A percentile compares a stretch with the other conserved stretches of the same genome.
phyloP scores from a whole-genome alignment of 2,888 invertebrate species.

The Drosophila tanythrix region DNA sequence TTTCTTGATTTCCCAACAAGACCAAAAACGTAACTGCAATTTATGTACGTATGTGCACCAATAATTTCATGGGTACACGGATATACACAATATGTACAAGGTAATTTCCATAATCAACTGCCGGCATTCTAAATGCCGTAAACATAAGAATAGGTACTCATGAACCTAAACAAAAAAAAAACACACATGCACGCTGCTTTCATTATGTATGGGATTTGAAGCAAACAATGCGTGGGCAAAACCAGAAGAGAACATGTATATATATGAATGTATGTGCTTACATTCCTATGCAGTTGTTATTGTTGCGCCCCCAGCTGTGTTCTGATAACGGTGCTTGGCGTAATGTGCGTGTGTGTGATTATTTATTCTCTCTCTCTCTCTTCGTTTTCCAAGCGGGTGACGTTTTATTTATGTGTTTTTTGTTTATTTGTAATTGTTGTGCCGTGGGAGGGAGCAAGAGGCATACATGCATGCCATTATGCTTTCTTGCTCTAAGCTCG shows the following conservation, averaged over 20 bases:
- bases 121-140: conserved; percentile 29
- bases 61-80: conserved; percentile 53
- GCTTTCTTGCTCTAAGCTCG: background rate
- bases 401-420: conserved; percentile 3
- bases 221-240: conserved; percentile 33
- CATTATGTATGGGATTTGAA: conserved; percentile 17
- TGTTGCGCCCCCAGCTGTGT: conserved; percentile 41
- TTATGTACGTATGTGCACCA: conserved; percentile 14
- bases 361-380: background rate
- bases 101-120: conserved; percentile 41
- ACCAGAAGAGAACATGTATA: conserved; percentile 14
- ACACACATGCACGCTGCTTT: conserved; percentile 1
- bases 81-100: conserved; percentile 35
- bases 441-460: background rate
- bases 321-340: conserved; percentile 62
- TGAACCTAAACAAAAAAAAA: conserved; percentile 17
- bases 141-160: conserved; percentile 18
- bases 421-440: conserved; percentile 8
- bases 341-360: conserved; percentile 14
- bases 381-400: conserved; percentile 1
- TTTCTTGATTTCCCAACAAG: conserved; percentile 67
- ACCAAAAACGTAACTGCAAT: conserved; percentile 19
- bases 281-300: conserved; percentile 28
- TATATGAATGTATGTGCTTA: conserved; percentile 7
- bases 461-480: no score